Evolutionary conservation across 2,113 vertebrate species (phyloP).

Genomic region (Nothobranchius furzeri): DNA sequence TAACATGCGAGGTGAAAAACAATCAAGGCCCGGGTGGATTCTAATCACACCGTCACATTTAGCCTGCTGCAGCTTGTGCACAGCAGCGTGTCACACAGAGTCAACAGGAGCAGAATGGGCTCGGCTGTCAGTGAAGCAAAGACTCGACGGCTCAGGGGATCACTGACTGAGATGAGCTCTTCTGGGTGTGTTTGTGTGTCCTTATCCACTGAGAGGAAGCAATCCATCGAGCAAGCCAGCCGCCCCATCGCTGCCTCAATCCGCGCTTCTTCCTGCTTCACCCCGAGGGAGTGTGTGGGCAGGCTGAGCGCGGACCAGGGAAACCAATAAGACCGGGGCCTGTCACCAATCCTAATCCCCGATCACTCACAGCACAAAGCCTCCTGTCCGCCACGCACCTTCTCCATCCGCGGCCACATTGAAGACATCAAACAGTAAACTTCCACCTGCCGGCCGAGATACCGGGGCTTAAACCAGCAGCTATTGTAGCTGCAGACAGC

Average conservation of each 20-base stretch:
- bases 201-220: conserved; percentile 17
- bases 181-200: conserved; percentile 14
- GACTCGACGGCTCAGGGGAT: conserved; percentile 43
- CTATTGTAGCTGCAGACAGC: conserved; percentile 49
- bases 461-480: conserved; percentile 58
- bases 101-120: conserved; percentile 33
- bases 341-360: conserved; percentile 72
- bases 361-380: conserved; percentile 76
- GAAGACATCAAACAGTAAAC: conserved; percentile 63
- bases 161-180: conserved; percentile 27
- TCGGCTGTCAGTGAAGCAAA: conserved; percentile 29
- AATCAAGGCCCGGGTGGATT: conserved; percentile 43
- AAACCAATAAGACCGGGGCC: conserved; percentile 65
- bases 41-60: conserved; percentile 34
- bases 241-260: conserved; percentile 30
- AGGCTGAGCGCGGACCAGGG: conserved; percentile 14
- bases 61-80: conserved; percentile 22
- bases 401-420: conserved; percentile 46
- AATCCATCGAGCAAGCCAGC: conserved; percentile 38
- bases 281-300: conserved; percentile 11
- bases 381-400: conserved; percentile 48
- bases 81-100: conserved; percentile 5
- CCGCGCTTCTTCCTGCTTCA: conserved; percentile 22
- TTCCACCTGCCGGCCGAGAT: conserved; percentile 77
- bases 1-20: conserved; percentile 52